Evolutionary conservation across 2,113 vertebrate species (phyloP).

Genomic region (Arvicanthis niloticus): DNA sequence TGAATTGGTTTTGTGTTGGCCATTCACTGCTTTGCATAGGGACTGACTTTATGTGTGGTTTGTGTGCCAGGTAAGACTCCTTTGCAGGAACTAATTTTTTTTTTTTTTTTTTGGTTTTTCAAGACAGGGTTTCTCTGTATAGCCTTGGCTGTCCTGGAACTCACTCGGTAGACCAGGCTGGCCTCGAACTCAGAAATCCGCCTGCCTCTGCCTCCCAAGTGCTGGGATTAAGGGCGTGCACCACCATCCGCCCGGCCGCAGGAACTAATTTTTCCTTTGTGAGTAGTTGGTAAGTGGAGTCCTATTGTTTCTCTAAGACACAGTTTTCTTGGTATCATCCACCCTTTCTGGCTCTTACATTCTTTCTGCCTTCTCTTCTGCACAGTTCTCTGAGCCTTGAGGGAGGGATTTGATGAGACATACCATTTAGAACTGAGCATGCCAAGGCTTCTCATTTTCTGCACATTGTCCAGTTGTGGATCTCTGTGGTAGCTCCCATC

Average conservation of each 20-base stretch:
- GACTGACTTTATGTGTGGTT: neutral
- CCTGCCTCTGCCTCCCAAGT: too few species aligned
- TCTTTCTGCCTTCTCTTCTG: neutral
- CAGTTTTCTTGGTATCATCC: neutral
- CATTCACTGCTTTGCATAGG: neutral
- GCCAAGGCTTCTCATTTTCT: neutral
- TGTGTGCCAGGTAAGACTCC: neutral
- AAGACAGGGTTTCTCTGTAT: too few species aligned
- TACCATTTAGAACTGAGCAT: neutral
- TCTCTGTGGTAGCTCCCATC: neutral
- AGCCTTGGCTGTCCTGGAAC: too few species aligned
- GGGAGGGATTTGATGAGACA: neutral
- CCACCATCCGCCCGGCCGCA: too few species aligned
- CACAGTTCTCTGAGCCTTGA: neutral
- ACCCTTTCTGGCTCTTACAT: neutral
- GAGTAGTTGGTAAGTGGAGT: neutral
- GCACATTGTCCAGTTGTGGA: neutral
- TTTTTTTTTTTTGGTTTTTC: too few species aligned
- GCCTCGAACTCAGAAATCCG: too few species aligned
- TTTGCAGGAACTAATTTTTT: too few species aligned
- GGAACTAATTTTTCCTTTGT: neutral
- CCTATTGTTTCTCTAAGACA: neutral
- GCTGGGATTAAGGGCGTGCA: too few species aligned
- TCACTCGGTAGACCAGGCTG: too few species aligned
- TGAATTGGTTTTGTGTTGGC: neutral